These are phyloP conservation scores for Meta bourneti DNA, from an alignment of 2,888 invertebrate genomes.

Conservation along the genomic window DNA sequence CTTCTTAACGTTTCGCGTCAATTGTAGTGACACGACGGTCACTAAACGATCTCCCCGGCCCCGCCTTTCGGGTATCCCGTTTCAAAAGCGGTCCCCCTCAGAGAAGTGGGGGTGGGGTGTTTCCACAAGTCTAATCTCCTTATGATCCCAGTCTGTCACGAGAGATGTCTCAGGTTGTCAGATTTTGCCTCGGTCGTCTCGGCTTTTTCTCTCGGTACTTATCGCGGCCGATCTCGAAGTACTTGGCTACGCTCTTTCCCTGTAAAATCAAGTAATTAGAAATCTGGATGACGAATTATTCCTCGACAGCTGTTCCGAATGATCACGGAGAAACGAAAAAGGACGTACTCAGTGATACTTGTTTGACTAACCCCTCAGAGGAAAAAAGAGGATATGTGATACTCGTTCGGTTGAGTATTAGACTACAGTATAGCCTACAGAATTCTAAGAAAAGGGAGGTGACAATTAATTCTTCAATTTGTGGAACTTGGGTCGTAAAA, in stretches of 20 bases:
- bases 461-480: too few species aligned
- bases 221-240: not conserved
- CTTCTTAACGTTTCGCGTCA: slow-evolving; percentile 54
- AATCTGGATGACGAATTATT: not conserved
- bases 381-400: not conserved
- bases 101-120: slow-evolving; percentile 22
- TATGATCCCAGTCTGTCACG: slow-evolving; percentile 30
- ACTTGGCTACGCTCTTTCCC: not conserved
- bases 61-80: slow-evolving; percentile 5
- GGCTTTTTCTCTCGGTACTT: not conserved
- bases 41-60: slow-evolving; percentile 47
- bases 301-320: not conserved
- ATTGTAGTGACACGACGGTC: slow-evolving; percentile 53
- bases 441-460: too few species aligned
- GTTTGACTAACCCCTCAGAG: not conserved
- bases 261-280: slow-evolving; percentile 14
- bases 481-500: too few species aligned
- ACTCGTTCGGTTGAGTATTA: not conserved
- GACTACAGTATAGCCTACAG: too few species aligned
- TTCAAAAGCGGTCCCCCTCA: slow-evolving; percentile 17
- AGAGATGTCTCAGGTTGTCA: not conserved
- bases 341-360: not conserved
- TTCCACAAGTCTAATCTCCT: slow-evolving; percentile 30
- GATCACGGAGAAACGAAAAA: not conserved
- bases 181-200: not conserved